Base-by-base conservation (phyloP, 37 sponge, comb jelly and placozoan species). In the Bolinopsis microptera region DNA sequence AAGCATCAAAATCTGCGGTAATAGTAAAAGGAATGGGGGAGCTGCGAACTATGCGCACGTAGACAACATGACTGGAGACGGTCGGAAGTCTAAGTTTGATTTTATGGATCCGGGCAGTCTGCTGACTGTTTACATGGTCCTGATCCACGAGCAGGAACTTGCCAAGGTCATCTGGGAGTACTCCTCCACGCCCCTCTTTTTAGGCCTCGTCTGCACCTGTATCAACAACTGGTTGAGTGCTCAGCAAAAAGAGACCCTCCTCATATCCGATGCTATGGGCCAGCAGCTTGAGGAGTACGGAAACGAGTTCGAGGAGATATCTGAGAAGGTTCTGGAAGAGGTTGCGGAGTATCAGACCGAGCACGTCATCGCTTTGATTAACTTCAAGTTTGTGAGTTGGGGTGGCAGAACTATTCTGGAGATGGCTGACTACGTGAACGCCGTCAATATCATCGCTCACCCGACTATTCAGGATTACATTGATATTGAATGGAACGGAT, bases 131-230 rank as follows among this genome's bases (percentile, higher is more conserved):
- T 80, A 80, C 23, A 30, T 80, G 82, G 36, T 32, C 1, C 2
- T 80, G 38, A 35, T 34, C 5, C 82, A 80, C 38, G 82, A 80
- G 37, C 82, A 80, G 36, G 82, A 80, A 3, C 16, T 80, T 34
- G 82, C 82, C 37, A 33, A 80, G 82, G 82, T 80, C 5, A 8
- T 80, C 35, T 80, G 82, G 82, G 37, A 80, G 82, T 34, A 80
- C 38, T 80, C 82, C 22, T 36, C 5, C 5, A 80, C 82, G 8
- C 35, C 37, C 23, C 38, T 80, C 37, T 80, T 36, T 30, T 30
- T 80, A 5, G 37, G 82, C 23, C 35, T 80, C 3, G 82, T 80
- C 9, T 80, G 82, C 38, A 80, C 21, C 23, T 80, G 36, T 22
- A 2, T 80, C 22, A 2, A 80, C 38, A 80, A 33, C 32, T 80